phyloP scores from a whole-genome alignment of 2,797 vertebrate species.

The Arrhamphus sclerolepis region DNA sequence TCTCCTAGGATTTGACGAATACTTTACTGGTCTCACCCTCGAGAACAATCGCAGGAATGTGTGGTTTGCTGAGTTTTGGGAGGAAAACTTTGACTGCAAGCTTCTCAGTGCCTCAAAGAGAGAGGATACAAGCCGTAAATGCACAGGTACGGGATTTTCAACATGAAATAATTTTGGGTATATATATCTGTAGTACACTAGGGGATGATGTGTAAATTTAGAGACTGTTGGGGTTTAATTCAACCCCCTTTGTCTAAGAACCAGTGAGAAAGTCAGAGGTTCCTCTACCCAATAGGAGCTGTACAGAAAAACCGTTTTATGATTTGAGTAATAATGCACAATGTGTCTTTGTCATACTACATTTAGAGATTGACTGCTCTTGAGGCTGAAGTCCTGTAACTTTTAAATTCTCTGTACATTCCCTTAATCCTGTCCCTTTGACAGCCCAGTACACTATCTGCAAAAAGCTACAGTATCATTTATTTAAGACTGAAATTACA shows the following conservation, averaged over 20 bases:
- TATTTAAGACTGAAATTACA: slow-evolving; percentile 42
- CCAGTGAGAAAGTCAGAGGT: slow-evolving; percentile 56
- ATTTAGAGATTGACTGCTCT: slow-evolving; percentile 53
- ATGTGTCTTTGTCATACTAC: slow-evolving; percentile 55
- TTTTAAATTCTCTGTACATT: slow-evolving; percentile 39
- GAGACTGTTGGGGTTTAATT: slow-evolving; percentile 15
- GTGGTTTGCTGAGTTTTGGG: slow-evolving; percentile 96
- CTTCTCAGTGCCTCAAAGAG: slow-evolving; percentile 91
- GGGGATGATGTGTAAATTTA: slow-evolving; percentile 21
- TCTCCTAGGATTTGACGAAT: slow-evolving; percentile 89
- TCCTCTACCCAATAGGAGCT: slow-evolving; percentile 57
- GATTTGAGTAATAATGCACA: slow-evolving; percentile 67
- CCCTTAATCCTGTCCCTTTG: slow-evolving; percentile 61
- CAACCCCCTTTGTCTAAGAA: slow-evolving; percentile 17
- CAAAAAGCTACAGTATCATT: slow-evolving; percentile 21
- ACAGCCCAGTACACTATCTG: slow-evolving; percentile 40
- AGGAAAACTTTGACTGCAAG: slow-evolving; percentile 96
- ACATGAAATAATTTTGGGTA: slow-evolving; percentile 10
- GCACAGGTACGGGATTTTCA: slow-evolving; percentile 84
- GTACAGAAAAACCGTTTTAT: no score
- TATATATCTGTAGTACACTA: slow-evolving; percentile 26
- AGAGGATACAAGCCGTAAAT: slow-evolving; percentile 90
- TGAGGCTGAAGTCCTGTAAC: slow-evolving; percentile 21
- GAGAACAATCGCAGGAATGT: slow-evolving; percentile 96
- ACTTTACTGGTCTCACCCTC: slow-evolving; percentile 90